Base-by-base conservation (phyloP, 2,888 invertebrate species). In the Stenichneumon culpator region DNA sequence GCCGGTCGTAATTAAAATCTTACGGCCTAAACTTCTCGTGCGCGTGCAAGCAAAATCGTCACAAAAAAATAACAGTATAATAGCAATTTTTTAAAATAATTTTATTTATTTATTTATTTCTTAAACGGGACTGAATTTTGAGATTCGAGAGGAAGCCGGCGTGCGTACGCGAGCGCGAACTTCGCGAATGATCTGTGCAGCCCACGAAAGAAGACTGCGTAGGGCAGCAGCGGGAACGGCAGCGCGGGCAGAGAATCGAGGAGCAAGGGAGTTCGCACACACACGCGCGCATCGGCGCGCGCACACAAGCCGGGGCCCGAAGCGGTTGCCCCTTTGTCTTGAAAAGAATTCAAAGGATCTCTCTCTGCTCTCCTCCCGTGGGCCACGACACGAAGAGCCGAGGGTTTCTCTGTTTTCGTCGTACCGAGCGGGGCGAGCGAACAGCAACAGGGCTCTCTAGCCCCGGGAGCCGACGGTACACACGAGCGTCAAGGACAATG, bases 401-500 rank as follows among this genome's bases (percentile, higher is more conserved):
- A 80, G 78, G 83, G 81, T 87, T 47, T 65, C 54, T 68, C 50
- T 63, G 32, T 28, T 80, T 73, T 32, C 52, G 77, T 54, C 19
- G 57, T 73, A 54, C 36, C 16, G 28, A 44, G 70, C 67, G n/a
- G 25, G 50, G 69, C 44, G 44, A 70, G 60, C 50, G 60, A 52
- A 57, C 57, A 69, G 67, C 50, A 32, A 28, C 52, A 47, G 52
- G 25, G 77, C 68, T 39, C 25, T 39, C 9, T 54, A 22, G 60
- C 9, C 72, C 70, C 14, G 65, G 50, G 44, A 36, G 25, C 67
- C 65, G 60, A 28, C 69, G 72, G 25, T 65, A 81, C 50, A 32
- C 75, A 39, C 75, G 19, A 60, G 68, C 75, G 32, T 87, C 83
- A 83, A 85, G 87, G 86, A 88, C 88, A 88, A 87, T 87, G 85